Evolutionary conservation across 2,113 vertebrate species (phyloP).

Genomic region (Thamnophis sirtalis): DNA sequence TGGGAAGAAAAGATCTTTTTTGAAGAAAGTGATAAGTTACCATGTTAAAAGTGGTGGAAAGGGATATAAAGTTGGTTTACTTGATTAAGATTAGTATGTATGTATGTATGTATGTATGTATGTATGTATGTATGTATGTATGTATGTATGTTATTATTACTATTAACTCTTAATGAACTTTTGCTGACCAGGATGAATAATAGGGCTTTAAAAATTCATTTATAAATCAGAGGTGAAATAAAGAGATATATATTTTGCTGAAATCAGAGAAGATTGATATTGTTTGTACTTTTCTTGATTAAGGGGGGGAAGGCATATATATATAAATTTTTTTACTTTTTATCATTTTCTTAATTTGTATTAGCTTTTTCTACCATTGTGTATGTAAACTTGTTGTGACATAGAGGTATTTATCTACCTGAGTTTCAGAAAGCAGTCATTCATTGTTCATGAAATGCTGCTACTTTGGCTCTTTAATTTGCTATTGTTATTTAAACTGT

Average conservation of each 20-base stretch:
- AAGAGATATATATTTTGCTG: background rate
- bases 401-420: background rate
- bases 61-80: background rate
- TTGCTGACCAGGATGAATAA: background rate
- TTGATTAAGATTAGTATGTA: background rate
- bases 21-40: background rate
- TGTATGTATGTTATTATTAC: background rate
- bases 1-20: background rate
- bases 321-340: background rate
- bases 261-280: background rate
- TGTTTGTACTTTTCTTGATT: background rate
- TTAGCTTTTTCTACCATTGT: background rate
- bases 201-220: background rate
- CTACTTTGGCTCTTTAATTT: slow-evolving; percentile 35
- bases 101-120: too few species aligned
- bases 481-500: slow-evolving; percentile 16
- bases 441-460: background rate
- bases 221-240: background rate
- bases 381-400: background rate
- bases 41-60: background rate
- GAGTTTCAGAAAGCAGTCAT: background rate
- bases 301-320: too few species aligned
- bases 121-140: too few species aligned
- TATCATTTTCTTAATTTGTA: background rate
- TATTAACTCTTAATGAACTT: background rate